These are phyloP conservation scores for Microtus oregoni DNA, from an alignment of 2,113 vertebrate genomes.

Conservation along the genomic window DNA sequence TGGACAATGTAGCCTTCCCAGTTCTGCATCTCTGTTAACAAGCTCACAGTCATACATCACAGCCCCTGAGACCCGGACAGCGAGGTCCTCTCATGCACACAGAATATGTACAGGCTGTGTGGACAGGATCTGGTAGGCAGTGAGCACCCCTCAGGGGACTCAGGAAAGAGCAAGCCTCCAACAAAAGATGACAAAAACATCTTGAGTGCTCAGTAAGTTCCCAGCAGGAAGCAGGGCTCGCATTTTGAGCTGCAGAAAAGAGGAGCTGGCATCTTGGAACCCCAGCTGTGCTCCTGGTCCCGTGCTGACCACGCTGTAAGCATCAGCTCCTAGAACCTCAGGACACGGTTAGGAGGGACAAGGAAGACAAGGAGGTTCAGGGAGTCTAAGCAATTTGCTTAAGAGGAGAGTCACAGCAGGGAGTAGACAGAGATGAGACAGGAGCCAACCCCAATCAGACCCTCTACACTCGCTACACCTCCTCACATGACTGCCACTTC, in stretches of 20 bases:
- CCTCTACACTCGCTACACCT: neutral
- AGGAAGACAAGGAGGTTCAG: neutral
- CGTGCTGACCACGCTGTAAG: neutral
- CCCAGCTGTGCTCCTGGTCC: neutral
- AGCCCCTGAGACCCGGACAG: neutral
- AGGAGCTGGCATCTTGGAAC: neutral
- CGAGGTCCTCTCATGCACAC: accelerated
- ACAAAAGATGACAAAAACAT: neutral
- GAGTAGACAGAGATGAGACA: neutral
- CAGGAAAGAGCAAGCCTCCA: neutral
- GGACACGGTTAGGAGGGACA: neutral
- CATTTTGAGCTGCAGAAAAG: neutral
- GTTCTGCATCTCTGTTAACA: neutral
- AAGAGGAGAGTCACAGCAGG: neutral
- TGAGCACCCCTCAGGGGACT: neutral
- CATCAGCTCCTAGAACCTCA: neutral
- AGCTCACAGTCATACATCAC: neutral
- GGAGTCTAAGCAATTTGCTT: neutral
- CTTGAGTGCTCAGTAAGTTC: neutral
- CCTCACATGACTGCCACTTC: too few relatives aligned
- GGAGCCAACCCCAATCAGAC: neutral
- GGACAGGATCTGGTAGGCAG: neutral
- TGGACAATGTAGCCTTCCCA: neutral
- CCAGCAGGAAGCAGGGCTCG: neutral
- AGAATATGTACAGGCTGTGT: accelerated